Percentiles rank a stretch among this genome's conserved stretches.
Conservation (phyloP, 2,797 vertebrate genomes). For the Poeciliopsis presidionis region DNA sequence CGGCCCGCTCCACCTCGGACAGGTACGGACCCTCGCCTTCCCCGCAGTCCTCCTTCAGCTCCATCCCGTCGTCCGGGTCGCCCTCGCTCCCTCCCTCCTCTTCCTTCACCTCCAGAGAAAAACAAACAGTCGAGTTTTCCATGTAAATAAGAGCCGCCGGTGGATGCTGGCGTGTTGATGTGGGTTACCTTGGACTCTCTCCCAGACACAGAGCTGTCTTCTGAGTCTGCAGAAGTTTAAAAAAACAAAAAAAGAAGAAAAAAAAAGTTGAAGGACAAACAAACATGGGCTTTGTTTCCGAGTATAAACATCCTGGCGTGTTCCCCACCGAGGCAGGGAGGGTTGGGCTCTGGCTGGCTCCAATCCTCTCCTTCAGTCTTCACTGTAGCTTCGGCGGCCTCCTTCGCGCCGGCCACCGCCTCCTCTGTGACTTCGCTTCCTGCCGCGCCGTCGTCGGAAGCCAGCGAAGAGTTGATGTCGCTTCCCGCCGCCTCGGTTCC, state of each 20-base stretch:
- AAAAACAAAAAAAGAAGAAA: neutral
- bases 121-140: constrained; percentile 6
- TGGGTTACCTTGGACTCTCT: constrained; percentile 81
- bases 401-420: constrained; percentile 51
- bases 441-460: constrained; percentile 51
- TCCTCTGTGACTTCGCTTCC: constrained; percentile 59
- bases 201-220: constrained; percentile 84
- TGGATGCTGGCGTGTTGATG: neutral
- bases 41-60: constrained; percentile 93
- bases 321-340: constrained; percentile 74
- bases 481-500: constrained; percentile 46
- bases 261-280: constrained; percentile 8
- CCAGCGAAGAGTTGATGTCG: constrained; percentile 44
- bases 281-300: neutral
- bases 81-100: constrained; percentile 92
- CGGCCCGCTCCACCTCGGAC: constrained; percentile 94
- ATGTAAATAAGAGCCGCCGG: neutral
- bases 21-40: constrained; percentile 92
- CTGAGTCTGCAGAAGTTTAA: constrained; percentile 71
- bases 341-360: constrained; percentile 77
- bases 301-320: neutral
- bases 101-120: constrained; percentile 89
- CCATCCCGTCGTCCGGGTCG: constrained; percentile 87
- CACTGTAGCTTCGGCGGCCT: constrained; percentile 57
- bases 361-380: constrained; percentile 83